Base-by-base conservation (phyloP, 2,797 vertebrate species). In the Lithobates pipiens region DNA sequence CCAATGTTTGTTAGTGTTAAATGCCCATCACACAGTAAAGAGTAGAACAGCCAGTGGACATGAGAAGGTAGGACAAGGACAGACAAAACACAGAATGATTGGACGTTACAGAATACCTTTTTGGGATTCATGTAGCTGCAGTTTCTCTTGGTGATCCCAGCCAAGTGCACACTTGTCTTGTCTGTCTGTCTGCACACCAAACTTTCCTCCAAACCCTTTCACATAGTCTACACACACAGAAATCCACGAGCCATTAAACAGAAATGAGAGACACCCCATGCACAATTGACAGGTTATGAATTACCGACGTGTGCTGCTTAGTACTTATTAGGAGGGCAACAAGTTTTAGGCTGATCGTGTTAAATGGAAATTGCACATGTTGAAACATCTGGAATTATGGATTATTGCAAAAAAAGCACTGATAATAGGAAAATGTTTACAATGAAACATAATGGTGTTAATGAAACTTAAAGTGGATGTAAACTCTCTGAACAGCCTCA, bases 91-190 rank as follows among this genome's bases (percentile, higher is more conserved):
- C 44, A 36, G 63, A 39, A n/a, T 42, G 63, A 63, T 25, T 50
- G 18, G 27, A 34, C 21, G 9, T 69, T 36, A 68, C 83, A 72
- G 46, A 63, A 3, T 63, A 99, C 98, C 98, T 97, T 96, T 99
- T 90, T 99, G 98, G 68, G 98, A 99, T 82, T 99, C 98, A 0
- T 99, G 98, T 25, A 98, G 96, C 91, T 99, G 97, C 1, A 96
- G 91, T 34, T 98, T 98, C 93, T 99, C 98, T 93, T 99, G 98
- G 90, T 99, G 98, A 84, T 99, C 98, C 98, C 98, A 99, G 84
- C 98, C 98, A 78, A 99, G 92, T 0, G 98, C 98, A 0, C 97
- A 99, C 39, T 97, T 99, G 91, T 99, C 98, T 91, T 99, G 98
- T 76, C 98, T 93, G 94, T 99, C 98, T 5, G 95, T 96, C 94